Evolutionary conservation across 37 sponge, comb jelly and placozoan genomes (phyloP).

Genomic region (Ianthella basta): DNA sequence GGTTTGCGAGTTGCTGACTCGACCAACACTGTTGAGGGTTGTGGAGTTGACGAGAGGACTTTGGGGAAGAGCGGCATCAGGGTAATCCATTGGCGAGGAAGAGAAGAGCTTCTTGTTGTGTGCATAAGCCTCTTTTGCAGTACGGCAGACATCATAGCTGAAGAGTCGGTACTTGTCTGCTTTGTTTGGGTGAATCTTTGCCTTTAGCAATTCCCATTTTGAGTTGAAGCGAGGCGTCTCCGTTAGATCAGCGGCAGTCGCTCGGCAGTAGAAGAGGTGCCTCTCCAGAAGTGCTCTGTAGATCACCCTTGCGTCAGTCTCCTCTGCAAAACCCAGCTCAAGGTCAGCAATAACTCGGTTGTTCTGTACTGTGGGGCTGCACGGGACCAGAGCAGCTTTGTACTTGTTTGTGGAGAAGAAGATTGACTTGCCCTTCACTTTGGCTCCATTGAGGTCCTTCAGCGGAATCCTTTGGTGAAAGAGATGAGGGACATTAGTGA

Average conservation of each 20-base stretch:
- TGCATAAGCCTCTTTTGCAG: conserved; percentile 16
- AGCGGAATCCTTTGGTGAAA: conserved; percentile 12
- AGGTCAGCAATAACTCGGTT: conserved; percentile 21
- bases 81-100: not conserved
- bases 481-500: too few relatives aligned
- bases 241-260: conserved; percentile 10
- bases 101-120: conserved; percentile 23
- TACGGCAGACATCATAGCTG: conserved; percentile 16
- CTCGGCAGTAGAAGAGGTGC: conserved; percentile 23
- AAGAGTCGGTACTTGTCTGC: conserved; percentile 33
- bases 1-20: not conserved
- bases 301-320: conserved; percentile 15
- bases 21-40: not conserved
- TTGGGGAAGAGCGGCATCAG: conserved; percentile 10
- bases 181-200: conserved; percentile 34
- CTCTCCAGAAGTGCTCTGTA: conserved; percentile 22
- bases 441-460: conserved; percentile 26
- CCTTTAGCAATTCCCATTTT: conserved; percentile 14
- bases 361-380: conserved; percentile 19
- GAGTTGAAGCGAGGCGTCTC: conserved; percentile 30
- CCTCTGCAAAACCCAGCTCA: conserved; percentile 20
- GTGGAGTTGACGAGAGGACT: conserved; percentile 31
- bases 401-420: conserved; percentile 34
- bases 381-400: conserved; percentile 10
- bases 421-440: conserved; percentile 32